Percentiles rank a stretch among this genome's conserved stretches.
Evolutionary conservation across 1,140 invertebrate genomes (phyloP).

Genomic region (Dufourea novaeangliae): DNA sequence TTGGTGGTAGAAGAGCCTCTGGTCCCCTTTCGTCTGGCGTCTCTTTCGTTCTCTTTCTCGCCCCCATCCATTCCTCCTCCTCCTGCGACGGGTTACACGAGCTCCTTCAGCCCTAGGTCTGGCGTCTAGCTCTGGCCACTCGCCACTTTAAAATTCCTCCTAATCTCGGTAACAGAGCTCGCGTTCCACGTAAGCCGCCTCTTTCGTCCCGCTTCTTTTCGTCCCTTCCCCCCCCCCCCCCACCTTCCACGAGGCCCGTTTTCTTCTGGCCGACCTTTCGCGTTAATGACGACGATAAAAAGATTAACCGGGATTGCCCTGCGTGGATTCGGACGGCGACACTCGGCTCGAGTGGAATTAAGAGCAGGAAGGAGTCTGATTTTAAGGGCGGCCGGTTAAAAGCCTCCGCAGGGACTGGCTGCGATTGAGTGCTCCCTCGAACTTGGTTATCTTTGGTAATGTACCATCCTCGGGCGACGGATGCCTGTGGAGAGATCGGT

Average conservation of each 20-base stretch:
- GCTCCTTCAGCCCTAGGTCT: conserved; percentile 20
- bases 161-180: conserved; percentile 67
- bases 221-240: not conserved
- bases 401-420: conserved; percentile 24
- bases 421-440: conserved; percentile 18
- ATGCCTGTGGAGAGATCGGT: not conserved
- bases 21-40: conserved; percentile 16
- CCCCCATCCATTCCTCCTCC: not conserved
- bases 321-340: conserved; percentile 54
- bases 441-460: conserved; percentile 34
- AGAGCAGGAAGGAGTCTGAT: conserved; percentile 5
- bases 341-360: conserved; percentile 19
- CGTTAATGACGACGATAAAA: conserved; percentile 71
- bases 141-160: conserved; percentile 68
- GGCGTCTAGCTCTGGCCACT: conserved; percentile 59
- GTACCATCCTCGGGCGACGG: not conserved
- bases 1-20: conserved; percentile 52
- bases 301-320: conserved; percentile 66
- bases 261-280: conserved; percentile 22
- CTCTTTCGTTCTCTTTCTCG: not conserved
- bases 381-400: conserved; percentile 18
- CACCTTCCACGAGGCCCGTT: not conserved
- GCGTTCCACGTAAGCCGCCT: conserved; percentile 56
- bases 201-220: not conserved
- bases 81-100: not conserved